A percentile compares a stretch with the other conserved stretches of the same genome.
These are phyloP conservation scores for Lasioglossum pauxillum DNA, from an alignment of 2,888 invertebrate genomes.

Conservation along the genomic window DNA sequence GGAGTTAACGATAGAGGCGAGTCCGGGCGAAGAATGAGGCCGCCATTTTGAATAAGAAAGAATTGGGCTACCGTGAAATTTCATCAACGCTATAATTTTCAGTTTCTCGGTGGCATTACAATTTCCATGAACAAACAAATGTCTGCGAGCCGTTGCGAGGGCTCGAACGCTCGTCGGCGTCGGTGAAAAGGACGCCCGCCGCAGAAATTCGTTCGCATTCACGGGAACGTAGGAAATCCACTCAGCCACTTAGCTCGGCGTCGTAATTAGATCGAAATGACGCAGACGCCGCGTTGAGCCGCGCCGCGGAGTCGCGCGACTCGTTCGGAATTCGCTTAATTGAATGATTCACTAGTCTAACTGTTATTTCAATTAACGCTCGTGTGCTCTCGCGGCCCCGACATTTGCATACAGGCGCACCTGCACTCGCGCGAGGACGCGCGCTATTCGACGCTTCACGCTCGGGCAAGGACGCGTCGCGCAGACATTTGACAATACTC, in stretches of 20 bases:
- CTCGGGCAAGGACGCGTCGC: constrained; percentile 33
- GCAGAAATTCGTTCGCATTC: constrained; percentile 36
- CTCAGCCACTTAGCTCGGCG: constrained; percentile 48
- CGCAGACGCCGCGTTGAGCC: constrained; percentile 47
- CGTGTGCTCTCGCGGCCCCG: constrained; percentile 15
- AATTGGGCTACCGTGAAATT: not conserved
- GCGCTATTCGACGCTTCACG: constrained; percentile 29
- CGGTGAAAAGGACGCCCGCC: constrained; percentile 33
- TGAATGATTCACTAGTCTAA: constrained; percentile 62
- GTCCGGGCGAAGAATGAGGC: not conserved
- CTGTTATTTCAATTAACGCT: constrained; percentile 61
- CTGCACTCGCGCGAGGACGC: constrained; percentile 36
- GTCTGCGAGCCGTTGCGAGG: not conserved
- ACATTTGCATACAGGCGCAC: constrained; percentile 53
- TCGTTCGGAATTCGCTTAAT: constrained; percentile 62
- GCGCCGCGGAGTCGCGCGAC: constrained; percentile 43
- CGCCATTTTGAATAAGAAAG: not conserved
- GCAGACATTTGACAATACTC: constrained; percentile 29
- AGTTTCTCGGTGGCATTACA: not conserved
- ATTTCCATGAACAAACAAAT: not conserved
- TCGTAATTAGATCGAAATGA: constrained; percentile 59
- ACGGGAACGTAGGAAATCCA: constrained; percentile 38
- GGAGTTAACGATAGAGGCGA: not conserved
- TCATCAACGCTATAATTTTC: not conserved
- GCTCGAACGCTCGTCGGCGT: constrained; percentile 4